phyloP scores from a whole-genome alignment of 2,113 vertebrate genomes.

The Albula goreensis region DNA sequence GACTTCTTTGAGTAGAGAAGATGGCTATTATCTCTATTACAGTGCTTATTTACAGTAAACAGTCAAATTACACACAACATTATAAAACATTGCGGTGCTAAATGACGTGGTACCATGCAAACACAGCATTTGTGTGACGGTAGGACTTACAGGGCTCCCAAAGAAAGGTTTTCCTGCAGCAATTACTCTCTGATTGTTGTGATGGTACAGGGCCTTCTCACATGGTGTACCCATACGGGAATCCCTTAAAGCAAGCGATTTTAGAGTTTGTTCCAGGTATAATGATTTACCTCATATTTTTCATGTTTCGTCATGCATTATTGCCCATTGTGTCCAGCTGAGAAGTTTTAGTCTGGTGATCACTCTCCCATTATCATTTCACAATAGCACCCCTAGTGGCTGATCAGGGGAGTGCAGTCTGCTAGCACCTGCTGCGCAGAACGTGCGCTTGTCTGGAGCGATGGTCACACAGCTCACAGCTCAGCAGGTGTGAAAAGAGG shows the following conservation, averaged over 20 bases:
- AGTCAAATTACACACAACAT: slow-evolving; percentile 4
- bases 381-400: not conserved
- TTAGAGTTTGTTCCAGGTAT: not conserved
- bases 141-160: not conserved
- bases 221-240: not conserved
- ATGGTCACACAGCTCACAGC: too few species aligned
- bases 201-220: not conserved
- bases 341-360: not conserved
- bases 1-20: not conserved
- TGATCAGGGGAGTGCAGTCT: not conserved
- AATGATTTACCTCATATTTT: not conserved
- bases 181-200: not conserved
- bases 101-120: not conserved
- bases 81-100: not conserved
- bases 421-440: too few species aligned
- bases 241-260: not conserved
- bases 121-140: not conserved
- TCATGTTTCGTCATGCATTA: not conserved
- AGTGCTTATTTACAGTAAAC: slow-evolving; percentile 5
- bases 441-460: too few species aligned
- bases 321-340: too few species aligned
- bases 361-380: too few species aligned
- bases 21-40: not conserved
- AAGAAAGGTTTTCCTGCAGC: slow-evolving; percentile 26
- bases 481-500: too few species aligned